phyloP scores from a whole-genome alignment of 2,888 invertebrate genomes.

The Hyposoter dolosus region DNA sequence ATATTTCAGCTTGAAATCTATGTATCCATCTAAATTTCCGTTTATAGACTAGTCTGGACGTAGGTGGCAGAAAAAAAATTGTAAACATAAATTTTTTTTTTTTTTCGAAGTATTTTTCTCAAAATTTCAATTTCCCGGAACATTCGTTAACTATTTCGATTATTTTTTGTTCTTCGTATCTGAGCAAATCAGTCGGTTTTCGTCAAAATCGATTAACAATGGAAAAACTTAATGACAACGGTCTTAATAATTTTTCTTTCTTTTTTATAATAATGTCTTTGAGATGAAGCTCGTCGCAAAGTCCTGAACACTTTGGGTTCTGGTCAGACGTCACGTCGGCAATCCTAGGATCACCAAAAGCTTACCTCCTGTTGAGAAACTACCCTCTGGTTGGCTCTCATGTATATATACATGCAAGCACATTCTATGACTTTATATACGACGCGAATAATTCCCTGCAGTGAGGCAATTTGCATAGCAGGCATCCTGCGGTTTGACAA shows the following conservation, averaged over 20 bases:
- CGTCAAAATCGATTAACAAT: not conserved
- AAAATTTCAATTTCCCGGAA: not conserved
- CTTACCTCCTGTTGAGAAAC: slow-evolving; percentile 48
- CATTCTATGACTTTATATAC: slow-evolving; percentile 29
- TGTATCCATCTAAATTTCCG: not conserved
- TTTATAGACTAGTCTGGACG: not conserved
- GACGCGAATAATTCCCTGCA: slow-evolving; percentile 35
- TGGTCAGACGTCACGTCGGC: slow-evolving; percentile 40
- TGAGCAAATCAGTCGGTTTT: not conserved
- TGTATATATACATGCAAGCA: not conserved
- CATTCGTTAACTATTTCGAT: not conserved
- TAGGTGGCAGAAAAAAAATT: not conserved
- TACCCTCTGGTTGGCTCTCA: slow-evolving; percentile 21
- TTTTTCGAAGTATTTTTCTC: not conserved
- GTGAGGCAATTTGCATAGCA: slow-evolving; percentile 74
- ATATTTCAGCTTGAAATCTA: slow-evolving; percentile 44
- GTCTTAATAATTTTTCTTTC: not conserved
- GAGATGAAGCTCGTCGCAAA: not conserved
- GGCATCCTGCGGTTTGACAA: slow-evolving; percentile 75
- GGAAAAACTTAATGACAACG: not conserved
- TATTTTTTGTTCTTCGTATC: not conserved
- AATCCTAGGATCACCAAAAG: slow-evolving; percentile 38
- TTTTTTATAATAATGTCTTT: not conserved
- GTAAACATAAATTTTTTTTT: not conserved
- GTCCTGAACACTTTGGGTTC: not conserved